Evolutionary conservation across 1,140 invertebrate genomes (phyloP), one percentile per base, ranked within the genome.

Genomic region (Stratiolaelaps scimitus): DNA sequence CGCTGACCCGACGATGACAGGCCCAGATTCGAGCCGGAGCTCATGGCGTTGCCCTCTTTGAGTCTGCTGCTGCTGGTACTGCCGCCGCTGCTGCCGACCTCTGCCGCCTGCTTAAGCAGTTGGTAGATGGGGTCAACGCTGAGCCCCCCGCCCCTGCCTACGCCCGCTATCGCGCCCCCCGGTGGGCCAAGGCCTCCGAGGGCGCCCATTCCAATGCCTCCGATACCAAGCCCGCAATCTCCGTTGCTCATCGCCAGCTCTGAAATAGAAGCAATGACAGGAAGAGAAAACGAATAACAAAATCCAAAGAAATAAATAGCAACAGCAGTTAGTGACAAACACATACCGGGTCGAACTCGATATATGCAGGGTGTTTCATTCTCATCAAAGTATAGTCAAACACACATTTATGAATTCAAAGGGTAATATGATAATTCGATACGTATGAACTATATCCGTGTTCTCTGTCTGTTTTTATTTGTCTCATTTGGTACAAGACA

Each of bases 101-200:
- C 87, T 72, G 86, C 86, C 72, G 88, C 88, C 77, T 89, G 85
- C 81, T 90, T 90, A 80, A 92, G 81, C 74, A 91, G 87, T 81
- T 89, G 88, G 80, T 92, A 92, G 74, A 87, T 88, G 77, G 85
- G 83, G 81, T 92, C 88, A 79, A 89, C 84, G 19, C 26, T 60
- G 23, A 60, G 53, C 53, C 53, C 53, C 53, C 53, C 80, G 88
- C 85, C 66, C 74, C 74, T 34, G 60, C 60, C 34, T 85, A 83
- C 77, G 84, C 83, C 67, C 84, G 83, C 69, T 80, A 78, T 70
- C 79, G 78, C 40, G 76, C 73, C 34, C 81, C 80, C 53, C 79
- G 78, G 47, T 7, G 43, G 44, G 82, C 76, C 69, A 81, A 78
- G 43, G 83, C 83, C 74, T 84, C 84, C 53, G 53, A 29, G 26